Conservation (phyloP, 2,113 vertebrate genomes). For the Corythornis vintsioides region DNA sequence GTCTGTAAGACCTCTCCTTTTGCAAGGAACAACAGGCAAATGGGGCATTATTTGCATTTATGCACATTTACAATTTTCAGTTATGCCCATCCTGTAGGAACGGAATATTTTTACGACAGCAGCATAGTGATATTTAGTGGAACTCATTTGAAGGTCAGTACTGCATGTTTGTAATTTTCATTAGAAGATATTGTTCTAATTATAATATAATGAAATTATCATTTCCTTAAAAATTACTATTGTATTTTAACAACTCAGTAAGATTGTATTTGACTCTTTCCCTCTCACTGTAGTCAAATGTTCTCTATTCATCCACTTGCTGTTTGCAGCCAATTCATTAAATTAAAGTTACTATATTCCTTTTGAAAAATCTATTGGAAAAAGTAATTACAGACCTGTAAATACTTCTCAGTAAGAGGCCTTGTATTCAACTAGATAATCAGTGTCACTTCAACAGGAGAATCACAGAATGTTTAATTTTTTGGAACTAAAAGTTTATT, state of each 20-base stretch:
- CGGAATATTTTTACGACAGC: background rate
- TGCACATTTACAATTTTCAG: background rate
- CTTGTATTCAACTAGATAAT: background rate
- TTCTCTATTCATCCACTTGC: background rate
- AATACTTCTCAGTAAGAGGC: background rate
- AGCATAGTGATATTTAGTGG: background rate
- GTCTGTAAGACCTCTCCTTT: background rate
- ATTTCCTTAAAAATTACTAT: conserved; percentile 1
- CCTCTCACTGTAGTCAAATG: background rate
- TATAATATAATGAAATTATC: background rate
- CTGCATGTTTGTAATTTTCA: background rate
- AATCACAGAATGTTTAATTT: background rate
- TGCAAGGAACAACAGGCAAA: background rate
- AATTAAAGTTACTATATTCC: conserved; percentile 41
- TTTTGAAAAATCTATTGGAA: background rate
- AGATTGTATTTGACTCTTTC: background rate
- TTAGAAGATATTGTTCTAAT: background rate
- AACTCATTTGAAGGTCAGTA: background rate
- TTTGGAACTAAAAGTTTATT: background rate
- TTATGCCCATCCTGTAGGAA: background rate
- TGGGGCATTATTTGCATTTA: background rate
- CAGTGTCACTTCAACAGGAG: background rate
- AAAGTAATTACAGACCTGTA: conserved; percentile 8
- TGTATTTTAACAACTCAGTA: conserved; percentile 9
- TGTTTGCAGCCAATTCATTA: conserved; percentile 12